Evolutionary conservation across 2,888 invertebrate genomes (phyloP), one percentile per base, ranked within the genome.

Genomic region (Halocaridina rubra): DNA sequence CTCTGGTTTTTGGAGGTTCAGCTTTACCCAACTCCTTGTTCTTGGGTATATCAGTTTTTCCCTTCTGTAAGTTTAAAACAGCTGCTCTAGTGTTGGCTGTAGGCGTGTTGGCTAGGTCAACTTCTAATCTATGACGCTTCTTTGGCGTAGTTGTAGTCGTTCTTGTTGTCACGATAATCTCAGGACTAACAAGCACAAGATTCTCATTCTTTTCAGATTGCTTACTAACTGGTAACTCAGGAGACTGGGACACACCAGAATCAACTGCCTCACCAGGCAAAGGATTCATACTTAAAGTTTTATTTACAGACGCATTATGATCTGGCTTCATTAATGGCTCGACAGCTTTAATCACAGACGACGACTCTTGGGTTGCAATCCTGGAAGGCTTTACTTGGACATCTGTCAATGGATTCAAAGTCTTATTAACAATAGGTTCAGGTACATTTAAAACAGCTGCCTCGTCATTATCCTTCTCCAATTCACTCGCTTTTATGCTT

Each of bases 111-210:
- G 77, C 24, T n/a, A 87, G 92, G 59, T 93, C 93, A 29, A 93
- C 92, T 91, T 95, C 95, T 76, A 94, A 89, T 87, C 95, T 91
- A 89, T 95, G 95, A 0, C 95, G 92, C 89, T 95, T 95, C 89
- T 95, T 95, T 0, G 95, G 95, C 0, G 95, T 95, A 0, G 94
- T 94, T 27, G 89, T 90, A 5, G 82, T 77, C 19, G 82, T 82
- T 3, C 82, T 69, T 24, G 82, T 77, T 27, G 82, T 71, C 13
- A 57, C 27, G 24, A 30, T 19, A 13, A 82, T 8, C 39, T 82
- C 82, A 24, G 29, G 33, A 8, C 46, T 61, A 8, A 77, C 72
- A 29, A 71, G 61, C 29, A 77, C 77, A 19, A 30, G 46, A 22
- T 82, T 76, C 33, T 81, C 76, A 10, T 46, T 46, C 30, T 71